These are phyloP conservation scores for Murina feae DNA, from an alignment of 2,113 vertebrate genomes.

Conservation along the genomic window DNA sequence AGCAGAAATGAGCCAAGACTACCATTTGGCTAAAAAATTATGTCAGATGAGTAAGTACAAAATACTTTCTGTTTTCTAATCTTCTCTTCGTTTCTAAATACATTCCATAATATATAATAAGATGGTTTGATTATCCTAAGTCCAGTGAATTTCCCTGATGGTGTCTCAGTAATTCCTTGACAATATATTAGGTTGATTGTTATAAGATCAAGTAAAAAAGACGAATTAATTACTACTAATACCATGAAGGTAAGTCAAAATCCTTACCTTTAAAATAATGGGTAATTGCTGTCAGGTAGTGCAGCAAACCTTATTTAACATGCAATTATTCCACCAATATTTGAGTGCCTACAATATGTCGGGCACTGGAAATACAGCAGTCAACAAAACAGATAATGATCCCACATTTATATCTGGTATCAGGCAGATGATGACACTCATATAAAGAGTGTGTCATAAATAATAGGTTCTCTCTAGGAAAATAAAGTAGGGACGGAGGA, in stretches of 20 bases:
- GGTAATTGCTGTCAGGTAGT: background rate
- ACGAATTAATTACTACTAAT: background rate
- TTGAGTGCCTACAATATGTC: background rate
- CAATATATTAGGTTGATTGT: background rate
- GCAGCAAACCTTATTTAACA: background rate
- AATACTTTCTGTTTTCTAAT: background rate
- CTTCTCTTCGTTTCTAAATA: constrained; percentile 25
- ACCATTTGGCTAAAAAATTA: constrained; percentile 81
- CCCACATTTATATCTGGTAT: background rate
- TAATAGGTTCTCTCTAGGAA: background rate
- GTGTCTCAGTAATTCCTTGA: background rate
- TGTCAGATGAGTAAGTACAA: constrained; percentile 89
- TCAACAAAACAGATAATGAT: background rate
- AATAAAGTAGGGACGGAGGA: background rate
- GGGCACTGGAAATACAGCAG: background rate
- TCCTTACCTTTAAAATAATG: background rate
- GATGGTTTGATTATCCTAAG: background rate
- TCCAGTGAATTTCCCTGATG: background rate
- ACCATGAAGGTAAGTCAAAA: background rate
- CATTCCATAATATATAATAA: background rate
- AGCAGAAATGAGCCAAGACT: constrained; percentile 84
- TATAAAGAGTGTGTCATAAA: background rate
- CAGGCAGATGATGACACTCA: background rate
- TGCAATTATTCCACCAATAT: background rate
- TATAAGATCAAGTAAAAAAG: background rate